Conservation (phyloP, 2,797 vertebrate species). For the Tympanoctomys barrerae region DNA sequence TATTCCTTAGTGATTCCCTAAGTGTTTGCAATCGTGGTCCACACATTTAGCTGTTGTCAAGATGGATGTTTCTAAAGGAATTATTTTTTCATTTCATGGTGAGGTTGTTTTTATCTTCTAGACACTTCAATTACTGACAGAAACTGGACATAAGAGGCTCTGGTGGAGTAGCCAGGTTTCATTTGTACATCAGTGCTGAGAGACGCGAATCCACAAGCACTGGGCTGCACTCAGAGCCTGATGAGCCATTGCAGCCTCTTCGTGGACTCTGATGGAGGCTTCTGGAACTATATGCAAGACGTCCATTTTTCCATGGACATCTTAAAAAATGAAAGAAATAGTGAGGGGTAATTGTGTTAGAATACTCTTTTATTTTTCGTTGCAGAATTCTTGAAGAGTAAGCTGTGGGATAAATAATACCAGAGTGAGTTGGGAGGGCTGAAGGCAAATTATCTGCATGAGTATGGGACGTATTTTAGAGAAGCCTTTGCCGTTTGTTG, state of each 20-base stretch:
- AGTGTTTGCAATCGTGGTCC: slow-evolving; percentile 71
- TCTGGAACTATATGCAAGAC: background rate
- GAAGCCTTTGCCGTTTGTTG: slow-evolving; percentile 55
- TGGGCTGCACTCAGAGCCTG: background rate
- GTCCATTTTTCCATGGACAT: slow-evolving; percentile 8
- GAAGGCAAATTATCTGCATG: slow-evolving; percentile 36
- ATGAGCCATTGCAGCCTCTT: background rate
- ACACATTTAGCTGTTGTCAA: slow-evolving; percentile 76
- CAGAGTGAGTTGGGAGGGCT: background rate
- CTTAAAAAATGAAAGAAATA: slow-evolving; percentile 21
- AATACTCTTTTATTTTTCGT: slow-evolving; percentile 24
- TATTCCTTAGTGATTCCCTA: slow-evolving; percentile 69
- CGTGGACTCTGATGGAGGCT: background rate
- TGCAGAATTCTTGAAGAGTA: slow-evolving; percentile 1
- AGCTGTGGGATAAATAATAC: background rate
- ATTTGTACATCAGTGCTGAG: slow-evolving; percentile 75
- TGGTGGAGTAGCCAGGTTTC: slow-evolving; percentile 61
- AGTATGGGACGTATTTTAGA: slow-evolving; percentile 24
- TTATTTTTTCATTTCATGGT: slow-evolving; percentile 86
- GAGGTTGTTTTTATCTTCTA: slow-evolving; percentile 86
- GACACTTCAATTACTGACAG: slow-evolving; percentile 86
- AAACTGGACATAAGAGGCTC: slow-evolving; percentile 75
- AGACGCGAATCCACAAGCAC: slow-evolving; percentile 13
- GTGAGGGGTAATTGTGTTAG: background rate
- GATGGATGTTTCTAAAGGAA: slow-evolving; percentile 79